Evolutionary conservation across 2,113 vertebrate species (phyloP).

Genomic region (Pelmatolapia mariae): DNA sequence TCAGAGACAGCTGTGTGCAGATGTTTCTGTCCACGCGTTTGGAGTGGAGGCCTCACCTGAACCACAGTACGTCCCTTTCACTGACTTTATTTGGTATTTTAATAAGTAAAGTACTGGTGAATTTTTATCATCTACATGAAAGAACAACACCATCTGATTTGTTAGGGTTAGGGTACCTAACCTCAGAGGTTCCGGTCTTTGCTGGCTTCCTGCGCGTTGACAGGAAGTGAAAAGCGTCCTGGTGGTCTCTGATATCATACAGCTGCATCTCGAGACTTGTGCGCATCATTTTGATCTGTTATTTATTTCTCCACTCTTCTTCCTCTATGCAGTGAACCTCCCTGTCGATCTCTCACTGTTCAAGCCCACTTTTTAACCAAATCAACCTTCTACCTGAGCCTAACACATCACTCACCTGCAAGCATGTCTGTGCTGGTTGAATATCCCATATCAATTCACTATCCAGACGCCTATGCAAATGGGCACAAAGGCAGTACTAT

Average conservation of each 20-base stretch:
- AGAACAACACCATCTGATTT: background rate
- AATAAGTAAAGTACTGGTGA: background rate
- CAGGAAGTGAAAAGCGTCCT: rapidly evolving
- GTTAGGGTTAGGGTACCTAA: background rate
- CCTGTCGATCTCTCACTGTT: background rate
- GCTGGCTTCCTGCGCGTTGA: rapidly evolving
- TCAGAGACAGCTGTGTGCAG: background rate
- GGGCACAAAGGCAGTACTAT: rapidly evolving
- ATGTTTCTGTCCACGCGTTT: background rate
- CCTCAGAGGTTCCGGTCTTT: background rate
- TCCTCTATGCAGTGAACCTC: background rate
- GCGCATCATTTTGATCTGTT: background rate
- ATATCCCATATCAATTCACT: background rate
- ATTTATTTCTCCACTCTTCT: background rate
- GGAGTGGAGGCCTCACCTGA: background rate
- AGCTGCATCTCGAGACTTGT: background rate
- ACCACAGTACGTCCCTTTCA: background rate
- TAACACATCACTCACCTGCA: background rate
- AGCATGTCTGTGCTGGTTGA: background rate
- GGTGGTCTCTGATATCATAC: background rate
- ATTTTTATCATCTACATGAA: background rate
- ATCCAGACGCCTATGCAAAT: background rate
- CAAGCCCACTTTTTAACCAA: background rate
- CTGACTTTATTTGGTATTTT: background rate
- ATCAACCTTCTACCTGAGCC: background rate